Conservation (phyloP, 2,113 vertebrate genomes). For the Rhinopomastus cyanomelas region DNA sequence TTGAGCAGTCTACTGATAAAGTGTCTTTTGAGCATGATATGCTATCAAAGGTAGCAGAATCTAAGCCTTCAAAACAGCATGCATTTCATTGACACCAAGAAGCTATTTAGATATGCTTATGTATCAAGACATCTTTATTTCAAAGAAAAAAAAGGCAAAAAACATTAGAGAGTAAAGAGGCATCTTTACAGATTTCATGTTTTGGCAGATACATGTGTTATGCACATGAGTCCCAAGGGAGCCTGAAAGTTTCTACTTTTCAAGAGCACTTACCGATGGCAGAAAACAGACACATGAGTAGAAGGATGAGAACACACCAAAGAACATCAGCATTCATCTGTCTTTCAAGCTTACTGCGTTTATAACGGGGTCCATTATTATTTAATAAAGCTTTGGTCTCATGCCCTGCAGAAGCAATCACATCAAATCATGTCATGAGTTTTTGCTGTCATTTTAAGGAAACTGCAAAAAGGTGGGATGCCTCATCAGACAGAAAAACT, state of each 20-base stretch:
- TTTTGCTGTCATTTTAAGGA: not conserved
- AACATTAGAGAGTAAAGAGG: not conserved
- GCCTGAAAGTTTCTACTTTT: not conserved
- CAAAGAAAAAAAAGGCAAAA: not conserved
- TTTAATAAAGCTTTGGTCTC: conserved; percentile 98
- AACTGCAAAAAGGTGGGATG: not conserved
- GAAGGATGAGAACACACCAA: conserved; percentile 96
- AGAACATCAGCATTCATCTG: conserved; percentile 96
- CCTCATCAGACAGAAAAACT: not conserved
- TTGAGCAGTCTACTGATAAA: not conserved
- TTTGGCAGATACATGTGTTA: not conserved
- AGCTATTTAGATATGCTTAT: not conserved
- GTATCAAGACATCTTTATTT: not conserved
- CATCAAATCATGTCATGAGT: not conserved
- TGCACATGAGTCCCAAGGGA: not conserved
- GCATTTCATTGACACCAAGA: not conserved
- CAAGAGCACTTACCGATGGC: conserved; percentile 84
- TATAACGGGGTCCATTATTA: conserved; percentile 96
- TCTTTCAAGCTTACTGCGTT: conserved; percentile 94
- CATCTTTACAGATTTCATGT: not conserved
- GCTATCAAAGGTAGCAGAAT: not conserved
- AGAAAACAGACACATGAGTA: conserved; percentile 91
- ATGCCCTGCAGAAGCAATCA: conserved; percentile 80
- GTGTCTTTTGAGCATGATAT: not conserved
- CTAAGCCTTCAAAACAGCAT: not conserved